These are phyloP conservation scores for Arrhopalites spinosus DNA, from an alignment of 2,888 invertebrate species.

Conservation along the genomic window DNA sequence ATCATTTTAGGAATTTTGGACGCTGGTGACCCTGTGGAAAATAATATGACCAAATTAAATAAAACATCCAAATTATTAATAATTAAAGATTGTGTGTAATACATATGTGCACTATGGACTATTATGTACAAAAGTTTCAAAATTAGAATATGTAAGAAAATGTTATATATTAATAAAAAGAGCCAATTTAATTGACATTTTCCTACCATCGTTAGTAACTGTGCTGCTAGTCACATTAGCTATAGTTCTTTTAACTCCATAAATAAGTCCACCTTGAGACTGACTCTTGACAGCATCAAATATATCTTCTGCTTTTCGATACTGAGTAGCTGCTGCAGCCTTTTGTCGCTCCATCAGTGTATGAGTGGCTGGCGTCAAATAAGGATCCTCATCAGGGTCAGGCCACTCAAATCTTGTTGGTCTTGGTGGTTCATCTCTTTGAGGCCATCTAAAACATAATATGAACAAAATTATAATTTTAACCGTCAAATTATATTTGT, in stretches of 20 bases:
- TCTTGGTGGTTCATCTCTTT: conserved; percentile 62
- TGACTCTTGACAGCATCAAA: conserved; percentile 49
- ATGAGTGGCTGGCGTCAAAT: conserved; percentile 62
- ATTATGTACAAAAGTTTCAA: too few relatives aligned
- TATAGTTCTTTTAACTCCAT: conserved; percentile 24
- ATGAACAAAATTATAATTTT: not conserved
- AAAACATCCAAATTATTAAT: too few relatives aligned
- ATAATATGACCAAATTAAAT: too few relatives aligned
- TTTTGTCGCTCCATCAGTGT: conserved; percentile 46
- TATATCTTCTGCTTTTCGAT: conserved; percentile 50
- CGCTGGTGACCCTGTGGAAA: conserved; percentile 20
- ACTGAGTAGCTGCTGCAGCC: conserved; percentile 19
- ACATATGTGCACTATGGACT: too few relatives aligned
- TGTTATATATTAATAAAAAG: too few relatives aligned
- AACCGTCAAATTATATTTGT: not conserved
- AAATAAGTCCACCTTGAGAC: not conserved
- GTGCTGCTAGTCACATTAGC: not conserved
- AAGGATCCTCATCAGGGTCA: conserved; percentile 67
- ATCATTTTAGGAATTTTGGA: conserved; percentile 35
- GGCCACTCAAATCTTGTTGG: conserved; percentile 73
- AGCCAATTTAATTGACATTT: too few relatives aligned
- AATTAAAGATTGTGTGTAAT: too few relatives aligned
- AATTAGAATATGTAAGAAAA: too few relatives aligned
- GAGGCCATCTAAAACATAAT: conserved; percentile 33
- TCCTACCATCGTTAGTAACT: not conserved